Base-by-base conservation (phyloP, 2,888 invertebrate genomes). In the Cremastinae sp. region DNA sequence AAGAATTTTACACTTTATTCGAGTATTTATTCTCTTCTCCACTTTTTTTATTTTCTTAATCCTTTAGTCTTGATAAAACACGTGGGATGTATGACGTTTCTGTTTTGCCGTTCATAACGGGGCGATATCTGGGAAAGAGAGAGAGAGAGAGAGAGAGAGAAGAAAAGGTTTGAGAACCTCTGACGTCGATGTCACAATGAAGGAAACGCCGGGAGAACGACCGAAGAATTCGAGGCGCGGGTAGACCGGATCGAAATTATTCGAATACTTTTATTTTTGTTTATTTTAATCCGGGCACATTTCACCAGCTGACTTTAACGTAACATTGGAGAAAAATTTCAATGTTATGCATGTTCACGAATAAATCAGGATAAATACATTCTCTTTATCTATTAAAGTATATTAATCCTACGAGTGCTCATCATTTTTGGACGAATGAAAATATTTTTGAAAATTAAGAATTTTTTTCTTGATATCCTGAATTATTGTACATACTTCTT, bases 201-300 rank as follows among this genome's bases (percentile, higher is more conserved):
- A 35, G 9, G 45, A 35, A 35, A 41, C 5, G 64, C 55, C 12
- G 37, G 64, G 51, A 65, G 74, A 75, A 35, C 53, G 20, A 49
- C 61, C 68, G 62, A 62, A 76, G 72, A 76, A 76, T 76, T 76
- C 58, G 62, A 35, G 8, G 72, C 68, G 75, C 72, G 75, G 75
- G 72, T 58, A 64, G 75, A 69, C 58, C 68, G 68, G 68, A 51
- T 72, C 72, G 37, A 49, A 51, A 76, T 76, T 72, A 58, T 72
- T 76, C 56, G 64, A 45, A 76, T 72, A 59, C 43, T 39, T 72
- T 51, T 37, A 41, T 18, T 18, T 47, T 53, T 70, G n/a, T 43
- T 43, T 43, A 1, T 43, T 43, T n/a, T 10, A 43, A 12, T 7
- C 12, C 28, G 3, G 35, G 56, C 41, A 20, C 64, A 20, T 28